Evolutionary conservation across 2,113 vertebrate species (phyloP).

Genomic region (Cyprinodon variegatus): DNA sequence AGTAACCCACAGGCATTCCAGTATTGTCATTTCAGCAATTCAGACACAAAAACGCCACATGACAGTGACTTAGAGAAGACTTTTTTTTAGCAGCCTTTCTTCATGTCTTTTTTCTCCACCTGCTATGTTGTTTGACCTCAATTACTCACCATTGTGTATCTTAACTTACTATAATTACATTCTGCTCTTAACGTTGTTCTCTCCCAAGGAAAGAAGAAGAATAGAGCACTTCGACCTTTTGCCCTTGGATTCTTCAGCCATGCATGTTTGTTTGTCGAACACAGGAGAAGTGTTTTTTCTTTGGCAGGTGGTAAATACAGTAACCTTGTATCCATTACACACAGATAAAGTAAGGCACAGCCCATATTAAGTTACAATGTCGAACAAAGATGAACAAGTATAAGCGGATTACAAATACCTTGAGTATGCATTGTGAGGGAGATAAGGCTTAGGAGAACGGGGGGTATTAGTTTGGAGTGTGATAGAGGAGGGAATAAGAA

Average conservation of each 20-base stretch:
- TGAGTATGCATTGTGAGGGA: conserved; percentile 63
- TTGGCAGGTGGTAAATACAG: conserved; percentile 50
- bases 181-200: neutral
- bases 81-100: neutral
- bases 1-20: neutral
- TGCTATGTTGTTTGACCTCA: neutral
- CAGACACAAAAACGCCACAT: no score
- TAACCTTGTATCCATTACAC: conserved; percentile 48
- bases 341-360: conserved; percentile 22
- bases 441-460: conserved; percentile 57
- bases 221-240: conserved; percentile 10
- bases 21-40: no score
- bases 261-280: conserved; percentile 19
- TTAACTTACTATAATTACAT: neutral
- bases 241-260: neutral
- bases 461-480: neutral
- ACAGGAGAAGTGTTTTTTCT: conserved; percentile 8
- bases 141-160: neutral
- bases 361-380: conserved; percentile 62
- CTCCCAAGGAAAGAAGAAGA: conserved; percentile 4
- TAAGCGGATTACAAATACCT: conserved; percentile 73
- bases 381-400: conserved; percentile 63
- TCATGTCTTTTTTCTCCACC: neutral
- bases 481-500: neutral
- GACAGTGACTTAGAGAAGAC: no score